phyloP scores from a whole-genome alignment of 2,113 vertebrate species.

The Peromyscus maniculatus region DNA sequence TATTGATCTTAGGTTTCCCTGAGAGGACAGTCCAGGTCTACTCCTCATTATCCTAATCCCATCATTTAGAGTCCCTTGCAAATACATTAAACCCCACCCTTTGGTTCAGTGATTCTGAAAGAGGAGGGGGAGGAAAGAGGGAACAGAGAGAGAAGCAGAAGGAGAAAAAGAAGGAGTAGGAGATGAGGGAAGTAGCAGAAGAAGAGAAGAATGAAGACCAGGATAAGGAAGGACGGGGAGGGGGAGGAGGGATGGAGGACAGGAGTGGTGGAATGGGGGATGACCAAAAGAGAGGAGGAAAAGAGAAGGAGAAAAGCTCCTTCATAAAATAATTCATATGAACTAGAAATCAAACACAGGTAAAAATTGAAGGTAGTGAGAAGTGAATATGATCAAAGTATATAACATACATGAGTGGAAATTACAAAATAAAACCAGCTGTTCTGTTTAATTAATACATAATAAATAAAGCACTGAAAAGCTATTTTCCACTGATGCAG shows the following conservation, averaged over 20 bases:
- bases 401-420: too few species aligned
- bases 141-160: neutral
- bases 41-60: too few species aligned
- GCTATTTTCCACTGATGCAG: neutral
- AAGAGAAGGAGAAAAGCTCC: too few species aligned
- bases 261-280: accelerated
- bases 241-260: neutral
- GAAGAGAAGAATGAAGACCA: neutral
- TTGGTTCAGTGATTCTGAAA: neutral
- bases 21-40: too few species aligned
- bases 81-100: neutral
- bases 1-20: too few species aligned
- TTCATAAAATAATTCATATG: too few species aligned
- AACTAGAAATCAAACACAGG: neutral
- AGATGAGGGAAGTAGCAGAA: neutral
- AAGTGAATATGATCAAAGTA: neutral
- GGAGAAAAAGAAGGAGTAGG: neutral
- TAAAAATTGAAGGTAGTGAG: neutral
- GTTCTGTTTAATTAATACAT: neutral
- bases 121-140: neutral
- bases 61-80: neutral
- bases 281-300: too few species aligned
- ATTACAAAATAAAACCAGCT: neutral
- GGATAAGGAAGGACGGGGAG: neutral
- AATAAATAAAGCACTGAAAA: neutral